These are phyloP conservation scores for Gastracanthus pulcherrimus DNA, from an alignment of 2,888 invertebrate genomes.

Conservation along the genomic window DNA sequence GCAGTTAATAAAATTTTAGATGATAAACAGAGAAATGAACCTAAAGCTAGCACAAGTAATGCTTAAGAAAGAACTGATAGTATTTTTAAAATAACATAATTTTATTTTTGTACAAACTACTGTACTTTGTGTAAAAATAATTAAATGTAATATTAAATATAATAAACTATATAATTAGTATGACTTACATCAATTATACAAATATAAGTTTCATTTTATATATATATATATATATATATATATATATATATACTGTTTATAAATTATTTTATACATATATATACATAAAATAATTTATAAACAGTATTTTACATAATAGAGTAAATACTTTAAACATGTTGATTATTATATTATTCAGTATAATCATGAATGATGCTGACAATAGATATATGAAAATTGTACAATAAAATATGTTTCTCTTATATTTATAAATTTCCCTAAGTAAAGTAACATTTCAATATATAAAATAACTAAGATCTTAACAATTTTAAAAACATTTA, in stretches of 20 bases:
- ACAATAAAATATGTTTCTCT: conserved; percentile 42
- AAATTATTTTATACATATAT: no score
- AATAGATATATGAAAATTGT: conserved; percentile 10
- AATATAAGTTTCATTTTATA: no score
- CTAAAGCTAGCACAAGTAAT: background rate
- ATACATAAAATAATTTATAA: no score
- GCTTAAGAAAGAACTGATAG: background rate
- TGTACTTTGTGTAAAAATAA: conserved; percentile 4
- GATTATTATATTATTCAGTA: background rate
- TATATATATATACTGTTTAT: no score
- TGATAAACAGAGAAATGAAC: conserved; percentile 52
- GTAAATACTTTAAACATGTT: background rate
- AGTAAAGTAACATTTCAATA: conserved; percentile 31
- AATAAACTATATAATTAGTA: background rate
- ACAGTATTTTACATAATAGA: no score
- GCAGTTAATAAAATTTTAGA: conserved; percentile 66
- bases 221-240: no score
- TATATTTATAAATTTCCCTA: conserved; percentile 13
- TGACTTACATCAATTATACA: background rate
- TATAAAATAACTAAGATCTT: no score
- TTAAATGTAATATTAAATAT: conserved; percentile 9
- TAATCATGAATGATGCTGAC: conserved; percentile 5
- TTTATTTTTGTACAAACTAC: conserved; percentile 24
- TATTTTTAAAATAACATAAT: conserved; percentile 56
- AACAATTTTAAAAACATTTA: no score